These are phyloP conservation scores for Riparia riparia DNA, from an alignment of 2,113 vertebrate genomes.

Conservation along the genomic window DNA sequence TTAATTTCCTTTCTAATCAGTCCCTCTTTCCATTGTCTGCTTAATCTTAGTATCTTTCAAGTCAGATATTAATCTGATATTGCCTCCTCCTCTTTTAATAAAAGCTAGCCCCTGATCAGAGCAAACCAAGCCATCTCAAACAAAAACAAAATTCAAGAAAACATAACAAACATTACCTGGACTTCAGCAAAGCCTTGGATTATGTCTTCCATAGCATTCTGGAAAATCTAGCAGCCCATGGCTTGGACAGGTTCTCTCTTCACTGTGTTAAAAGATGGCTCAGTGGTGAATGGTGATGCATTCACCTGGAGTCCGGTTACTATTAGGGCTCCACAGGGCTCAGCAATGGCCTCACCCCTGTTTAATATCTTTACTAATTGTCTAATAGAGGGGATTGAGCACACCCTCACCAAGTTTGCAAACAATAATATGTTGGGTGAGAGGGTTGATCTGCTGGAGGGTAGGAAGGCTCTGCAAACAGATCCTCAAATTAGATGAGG, in stretches of 20 bases:
- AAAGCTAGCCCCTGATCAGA: background rate
- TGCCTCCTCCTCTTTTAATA: background rate
- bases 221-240: background rate
- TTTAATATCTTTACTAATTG: background rate
- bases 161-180: background rate
- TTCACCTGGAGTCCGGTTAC: fast-evolving
- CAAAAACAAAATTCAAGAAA: background rate
- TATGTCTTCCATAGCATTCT: background rate
- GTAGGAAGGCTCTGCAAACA: background rate
- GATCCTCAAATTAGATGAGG: too few species aligned
- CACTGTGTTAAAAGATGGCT: background rate
- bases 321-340: fast-evolving
- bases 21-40: background rate
- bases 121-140: background rate
- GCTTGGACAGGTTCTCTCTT: background rate
- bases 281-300: background rate
- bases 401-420: background rate
- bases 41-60: background rate
- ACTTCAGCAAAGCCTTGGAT: background rate
- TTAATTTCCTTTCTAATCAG: background rate
- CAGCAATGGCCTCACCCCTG: background rate
- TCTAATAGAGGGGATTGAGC: background rate
- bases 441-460: background rate
- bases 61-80: background rate
- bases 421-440: background rate